Base-by-base conservation (phyloP, 1,140 invertebrate species). In the Nomia melanderi region DNA sequence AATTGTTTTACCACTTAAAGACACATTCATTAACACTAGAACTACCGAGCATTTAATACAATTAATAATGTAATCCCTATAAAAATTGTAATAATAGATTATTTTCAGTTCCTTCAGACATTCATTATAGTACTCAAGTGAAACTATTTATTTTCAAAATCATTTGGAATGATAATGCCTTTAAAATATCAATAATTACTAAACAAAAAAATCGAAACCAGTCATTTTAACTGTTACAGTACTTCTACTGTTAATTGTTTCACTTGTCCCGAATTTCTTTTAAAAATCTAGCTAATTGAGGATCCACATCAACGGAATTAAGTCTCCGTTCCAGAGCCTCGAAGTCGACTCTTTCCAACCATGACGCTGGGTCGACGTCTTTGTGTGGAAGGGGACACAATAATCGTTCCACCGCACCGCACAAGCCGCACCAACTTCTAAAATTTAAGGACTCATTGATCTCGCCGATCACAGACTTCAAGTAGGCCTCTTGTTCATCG, bases 361-460 rank as follows among this genome's bases (percentile, higher is more conserved):
- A 92, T 4, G 79, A 64, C 2, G 94, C 92, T 20, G 93, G 93
- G 89, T 94, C 94, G 25, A 88, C 84, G 0, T 93, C 88, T 53
- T 91, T 89, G 0, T 88, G 82, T 5, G 92, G 91, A n/a, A 93
- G 90, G 20, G 92, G 87, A 31, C 93, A 93, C 6, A 94, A 89
- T 54, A 95, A 86, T 70, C 95, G 90, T 86, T 96, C 95, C 79
- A 93, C 94, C 7, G 94, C 89, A 0, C 94, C 95, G 83, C 95
- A 95, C 23, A 96, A 86, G 14, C 95, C 95, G 83, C 95, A 95
- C 94, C 95, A 96, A 4, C 93, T 93, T 54, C 94, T 92, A 86
- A 95, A 96, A 87, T 94, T 93, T 25, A 95, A 79, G 1, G 92
- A 87, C 59, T 93, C 92, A 2, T 88, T 86, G 27, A 90, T 87